Evolutionary conservation across 2,113 vertebrate genomes (phyloP), one percentile per base, ranked within the genome.

Genomic region (Alaudala cheleensis): DNA sequence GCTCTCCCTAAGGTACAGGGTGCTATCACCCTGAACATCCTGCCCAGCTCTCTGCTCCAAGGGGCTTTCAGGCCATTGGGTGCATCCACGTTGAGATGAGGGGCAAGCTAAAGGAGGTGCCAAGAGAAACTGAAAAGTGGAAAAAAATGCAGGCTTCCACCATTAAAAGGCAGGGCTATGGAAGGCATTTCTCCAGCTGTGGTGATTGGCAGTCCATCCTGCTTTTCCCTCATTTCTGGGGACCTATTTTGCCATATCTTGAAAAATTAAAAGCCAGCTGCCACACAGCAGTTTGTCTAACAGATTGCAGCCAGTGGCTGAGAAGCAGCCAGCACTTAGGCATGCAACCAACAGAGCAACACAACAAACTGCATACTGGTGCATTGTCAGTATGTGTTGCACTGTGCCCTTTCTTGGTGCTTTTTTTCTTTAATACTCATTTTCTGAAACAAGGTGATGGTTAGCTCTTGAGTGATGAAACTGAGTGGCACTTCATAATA

Each of bases 371-470:
- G 42, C 57, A 62, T 9, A 40, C 28, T 9, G 25, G 20, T 33
- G 61, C 49, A 17, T 22, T 17, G 69, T 5, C 61, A 72, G 9
- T 1, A 0, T 1, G 14, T 0, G 4, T 23, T 66, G 74, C 56
- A 10, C 24, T 49, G 34, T n/a, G 49, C 37, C 49, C 64, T n/a
- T 83, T 50, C 83, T 60, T 62, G 31, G 70, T 2, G 3, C 11
- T 31, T 88, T 54, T 69, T 73, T n/a, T 37, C 56, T 54, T 3
- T 9, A 47, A 44, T 25, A 51, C 26, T 64, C 3, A 12, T 66
- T 78, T 88, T 62, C 60, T 86, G 74, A 39, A 66, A 57, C 13
- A 21, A 61, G 57, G 40, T 65, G 8, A 64, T 58, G 28, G 61
- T 25, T 16, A 93, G 61, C 20, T 78, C 12, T 25, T 1, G 4